These are phyloP conservation scores for Drosophila rubida DNA, from an alignment of 2,888 invertebrate species.

Conservation along the genomic window DNA sequence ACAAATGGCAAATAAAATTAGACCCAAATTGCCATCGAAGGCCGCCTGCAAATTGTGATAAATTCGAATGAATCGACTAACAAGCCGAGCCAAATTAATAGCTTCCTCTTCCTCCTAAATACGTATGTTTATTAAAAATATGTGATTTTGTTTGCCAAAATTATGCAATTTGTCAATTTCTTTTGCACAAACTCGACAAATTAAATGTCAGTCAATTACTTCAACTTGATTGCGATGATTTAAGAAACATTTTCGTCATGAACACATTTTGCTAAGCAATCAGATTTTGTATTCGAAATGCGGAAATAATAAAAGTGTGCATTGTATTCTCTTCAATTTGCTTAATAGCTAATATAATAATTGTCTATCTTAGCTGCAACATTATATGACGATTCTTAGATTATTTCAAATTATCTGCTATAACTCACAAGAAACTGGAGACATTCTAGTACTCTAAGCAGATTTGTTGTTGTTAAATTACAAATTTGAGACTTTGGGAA, in stretches of 20 bases:
- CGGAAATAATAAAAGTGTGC: too few species aligned
- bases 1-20: conserved; percentile 62
- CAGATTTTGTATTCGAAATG: too few species aligned
- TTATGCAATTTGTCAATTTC: conserved; percentile 9
- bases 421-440: too few species aligned
- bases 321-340: too few species aligned
- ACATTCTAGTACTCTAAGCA: too few species aligned
- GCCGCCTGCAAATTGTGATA: conserved; percentile 47
- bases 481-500: too few species aligned
- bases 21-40: conserved; percentile 49
- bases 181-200: background rate
- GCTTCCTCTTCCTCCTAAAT: conserved; percentile 1
- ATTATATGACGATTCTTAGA: too few species aligned
- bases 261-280: background rate
- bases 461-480: too few species aligned
- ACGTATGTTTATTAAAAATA: background rate
- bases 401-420: too few species aligned
- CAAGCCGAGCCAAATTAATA: conserved; percentile 43
- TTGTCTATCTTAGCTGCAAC: too few species aligned
- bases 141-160: background rate
- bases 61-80: conserved; percentile 64
- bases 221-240: background rate
- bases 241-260: background rate
- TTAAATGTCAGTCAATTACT: background rate
- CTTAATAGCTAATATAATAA: too few species aligned